phyloP scores from a whole-genome alignment of 2,797 vertebrate species.

The Gastrophryne carolinensis region DNA sequence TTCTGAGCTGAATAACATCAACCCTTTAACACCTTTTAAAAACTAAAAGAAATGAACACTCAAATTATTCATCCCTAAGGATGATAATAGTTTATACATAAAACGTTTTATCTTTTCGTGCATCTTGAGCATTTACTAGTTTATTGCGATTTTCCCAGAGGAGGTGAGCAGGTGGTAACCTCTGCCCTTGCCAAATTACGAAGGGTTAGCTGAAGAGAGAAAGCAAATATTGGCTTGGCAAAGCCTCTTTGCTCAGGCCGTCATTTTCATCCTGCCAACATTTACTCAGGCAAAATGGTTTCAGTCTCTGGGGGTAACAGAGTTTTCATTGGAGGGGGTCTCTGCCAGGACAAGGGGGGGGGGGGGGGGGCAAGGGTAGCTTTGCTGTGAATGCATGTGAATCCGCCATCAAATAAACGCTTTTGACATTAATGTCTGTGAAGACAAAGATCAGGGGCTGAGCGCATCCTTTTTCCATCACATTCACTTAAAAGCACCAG shows the following conservation, averaged over 20 bases:
- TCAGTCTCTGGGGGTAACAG: slow-evolving; percentile 46
- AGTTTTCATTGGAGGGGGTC: slow-evolving; percentile 21
- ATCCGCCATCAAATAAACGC: slow-evolving; percentile 33
- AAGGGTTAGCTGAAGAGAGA: slow-evolving; percentile 54
- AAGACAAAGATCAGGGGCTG: slow-evolving; percentile 31
- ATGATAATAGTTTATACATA: too few species aligned
- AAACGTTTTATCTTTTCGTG: background rate
- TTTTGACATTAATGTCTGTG: slow-evolving; percentile 15
- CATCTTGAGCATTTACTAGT: slow-evolving; percentile 9
- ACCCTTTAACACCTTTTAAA: too few species aligned
- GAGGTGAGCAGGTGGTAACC: slow-evolving; percentile 60
- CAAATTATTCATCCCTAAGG: too few species aligned
- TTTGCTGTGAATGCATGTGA: slow-evolving; percentile 29
- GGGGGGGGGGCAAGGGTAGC: background rate
- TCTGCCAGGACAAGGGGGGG: background rate
- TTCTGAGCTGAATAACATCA: too few species aligned
- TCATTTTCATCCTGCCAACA: slow-evolving; percentile 29
- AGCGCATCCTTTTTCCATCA: slow-evolving; percentile 28
- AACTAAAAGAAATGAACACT: too few species aligned
- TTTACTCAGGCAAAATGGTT: slow-evolving; percentile 44
- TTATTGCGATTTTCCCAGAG: background rate
- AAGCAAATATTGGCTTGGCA: slow-evolving; percentile 54
- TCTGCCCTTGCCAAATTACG: slow-evolving; percentile 55
- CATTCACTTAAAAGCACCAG: slow-evolving; percentile 3
- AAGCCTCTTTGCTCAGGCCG: slow-evolving; percentile 39